Base-by-base conservation (phyloP, 2,888 invertebrate genomes). In the Perizoma affinitatum region DNA sequence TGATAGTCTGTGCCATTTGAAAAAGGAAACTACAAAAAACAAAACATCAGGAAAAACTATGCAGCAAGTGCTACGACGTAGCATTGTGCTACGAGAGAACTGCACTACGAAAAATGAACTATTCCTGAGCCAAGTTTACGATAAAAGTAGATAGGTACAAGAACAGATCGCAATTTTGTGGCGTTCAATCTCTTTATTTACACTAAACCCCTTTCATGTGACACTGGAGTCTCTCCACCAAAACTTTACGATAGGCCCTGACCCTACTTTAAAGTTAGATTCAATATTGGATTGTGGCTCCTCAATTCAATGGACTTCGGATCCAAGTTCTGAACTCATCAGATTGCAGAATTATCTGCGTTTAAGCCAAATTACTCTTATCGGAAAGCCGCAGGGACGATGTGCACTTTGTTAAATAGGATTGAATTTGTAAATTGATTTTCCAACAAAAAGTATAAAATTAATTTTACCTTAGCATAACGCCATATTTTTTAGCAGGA, bases 281-380 rank as follows among this genome's bases (percentile, higher is more conserved):
- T 54, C 63, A 64, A 64, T 60, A 64, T 64, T 64, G 57, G 60
- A 57, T 60, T 58, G 55, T 48, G 60, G 63, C 41, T 41, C 52
- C 49, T 50, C 60, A 45, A 48, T 62, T 55, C 61, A 56, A 63
- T 55, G 48, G 55, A 63, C 51, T 58, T 58, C 22, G 42, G 51
- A 46, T 45, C 49, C 35, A 48, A 55, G 54, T 58, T 55, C 58
- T 44, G 41, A 57, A 50, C 53, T 54, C 61, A 49, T 61, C 57
- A 50, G 61, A 57, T 57, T 61, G 53, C 45, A n/a, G 44, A 45
- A 42, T 57, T 61, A 46, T 61, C 61, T 48, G 44, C 44, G 57
- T 57, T 54, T 45, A 38, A 61, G 50, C 50, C 45, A 50, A 61
- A 53, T 61, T 42, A 51, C 51, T 49, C 36, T 58, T 54, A 57